A percentile compares a stretch with the other conserved stretches of the same genome.
Conservation (phyloP, 1,140 invertebrate species). For the Achroia grisella region DNA sequence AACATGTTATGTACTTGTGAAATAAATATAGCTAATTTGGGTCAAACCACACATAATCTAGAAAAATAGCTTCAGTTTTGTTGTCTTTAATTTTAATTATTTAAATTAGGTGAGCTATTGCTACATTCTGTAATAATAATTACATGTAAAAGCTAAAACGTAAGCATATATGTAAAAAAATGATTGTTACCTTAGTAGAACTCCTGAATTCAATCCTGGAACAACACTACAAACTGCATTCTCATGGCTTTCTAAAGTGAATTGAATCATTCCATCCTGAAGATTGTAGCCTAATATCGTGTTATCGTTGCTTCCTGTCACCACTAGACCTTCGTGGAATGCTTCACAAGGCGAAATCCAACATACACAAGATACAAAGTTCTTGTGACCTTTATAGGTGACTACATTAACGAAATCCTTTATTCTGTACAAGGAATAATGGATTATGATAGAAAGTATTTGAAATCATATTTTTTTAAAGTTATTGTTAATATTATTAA, state of each 20-base stretch:
- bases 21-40: too few species aligned
- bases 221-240: constrained; percentile 78
- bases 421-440: constrained; percentile 65
- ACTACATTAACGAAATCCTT: constrained; percentile 76
- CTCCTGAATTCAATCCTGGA: constrained; percentile 56
- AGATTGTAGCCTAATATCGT: constrained; percentile 85
- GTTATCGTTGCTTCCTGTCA: constrained; percentile 93
- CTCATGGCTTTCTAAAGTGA: constrained; percentile 85
- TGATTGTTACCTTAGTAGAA: constrained; percentile 60
- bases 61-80: too few species aligned
- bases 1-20: too few species aligned
- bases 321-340: constrained; percentile 84
- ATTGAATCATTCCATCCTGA: constrained; percentile 75
- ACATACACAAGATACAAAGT: constrained; percentile 89
- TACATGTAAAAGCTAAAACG: too few species aligned
- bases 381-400: constrained; percentile 86
- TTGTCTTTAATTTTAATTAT: too few species aligned
- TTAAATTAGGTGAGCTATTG: too few species aligned
- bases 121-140: too few species aligned
- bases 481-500: background rate
- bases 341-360: constrained; percentile 80
- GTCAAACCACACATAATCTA: too few species aligned
- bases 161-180: constrained; percentile 5
- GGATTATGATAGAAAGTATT: constrained; percentile 6
- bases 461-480: constrained; percentile 4